Evolutionary conservation across 2,888 invertebrate species (phyloP), one percentile per base, ranked within the genome.

Genomic region (Seira sanloemensis): DNA sequence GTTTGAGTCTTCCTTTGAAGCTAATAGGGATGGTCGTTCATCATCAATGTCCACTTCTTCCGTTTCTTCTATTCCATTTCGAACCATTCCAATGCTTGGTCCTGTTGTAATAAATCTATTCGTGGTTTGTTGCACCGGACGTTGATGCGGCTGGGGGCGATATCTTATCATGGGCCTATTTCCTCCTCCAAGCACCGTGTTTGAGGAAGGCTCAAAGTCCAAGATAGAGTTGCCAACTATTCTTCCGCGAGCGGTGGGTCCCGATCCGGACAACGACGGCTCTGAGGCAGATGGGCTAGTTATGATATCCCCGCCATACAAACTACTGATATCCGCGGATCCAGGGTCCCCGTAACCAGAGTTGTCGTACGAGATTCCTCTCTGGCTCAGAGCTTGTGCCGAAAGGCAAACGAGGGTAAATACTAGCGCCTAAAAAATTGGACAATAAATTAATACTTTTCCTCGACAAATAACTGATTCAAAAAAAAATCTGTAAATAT

Each of bases 171-270:
- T 37, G 4, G 37, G 37, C 37, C 37, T 4, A 4, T 7, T 37
- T 37, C 37, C 37, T 37, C 37, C 37, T 7, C 4, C 12, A 7
- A 12, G 12, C 4, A 37, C 37, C 12, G 5, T 12, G 5, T 37
- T 4, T 7, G 37, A 18, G 0, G n/a, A 25, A 9, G 54, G 54
- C 1, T 81, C 81, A 46, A 68, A 58, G 19, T 80, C 80, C n/a
- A 82, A 18, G n/a, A 82, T 71, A 0, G 82, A 82, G 19, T 82
- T 82, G 5, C 66, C 25, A 1, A 82, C 76, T 50, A 82, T n/a
- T 24, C 82, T 62, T 0, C 82, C 82, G 12, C 58, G n/a, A n/a
- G 24, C 69, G 9, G 18, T 69, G 26, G 46, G 23, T 24, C 71
- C 65, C n/a, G n/a, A n/a, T 37, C 37, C 37, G 12, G 37, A 7